Evolutionary conservation across 1,140 invertebrate genomes (phyloP), one percentile per base, ranked within the genome.

Genomic region (Penaeus chinensis): DNA sequence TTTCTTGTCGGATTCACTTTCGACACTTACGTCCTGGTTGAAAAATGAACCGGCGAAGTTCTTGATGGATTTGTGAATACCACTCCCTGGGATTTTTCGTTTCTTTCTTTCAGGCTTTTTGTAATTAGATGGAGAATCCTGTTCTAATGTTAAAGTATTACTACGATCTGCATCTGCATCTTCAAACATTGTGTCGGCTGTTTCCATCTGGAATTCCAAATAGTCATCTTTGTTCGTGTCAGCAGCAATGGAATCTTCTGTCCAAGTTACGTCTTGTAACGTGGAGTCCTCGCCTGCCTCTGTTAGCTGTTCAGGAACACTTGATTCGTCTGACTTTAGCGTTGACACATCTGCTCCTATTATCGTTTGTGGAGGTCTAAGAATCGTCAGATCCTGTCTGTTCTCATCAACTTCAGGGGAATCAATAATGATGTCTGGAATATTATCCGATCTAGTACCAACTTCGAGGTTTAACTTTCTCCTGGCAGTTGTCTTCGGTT

Each of bases 1-100:
- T 79, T 82, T 71, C 74, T 82, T 82, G 13, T 82, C 66, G 18
- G 24, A 20, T 10, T 69, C 24, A 13, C 78, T 81, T 47, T 83
- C 82, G 20, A 47, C n/a, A 22, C n/a, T 60, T 24, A 27, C 4
- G 32, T 87, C 80, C 32, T 83, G 86, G 13, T 80, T 77, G 54
- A 87, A 87, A 18, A 87, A 27, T 47, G 86, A 87, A 1, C 86
- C 86, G 54, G 86, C 86, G 77, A 87, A 87, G 32, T 66, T 87
- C 37, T 83, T 87, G 37, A 87, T 87, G 20, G 86, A 87, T 66
- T 87, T 87, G 24, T 80, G 81, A 42, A 87, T 77, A 47, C 47
- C 66, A 13, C 69, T 37, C 47, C 69, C 86, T 11, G 86, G 63
- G n/a, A 87, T 78, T 54, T 87, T 87, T 16, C 60, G 82, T 60